Conservation (phyloP, 64 coral and sea anemone species). For the Stylophora pistillata region DNA sequence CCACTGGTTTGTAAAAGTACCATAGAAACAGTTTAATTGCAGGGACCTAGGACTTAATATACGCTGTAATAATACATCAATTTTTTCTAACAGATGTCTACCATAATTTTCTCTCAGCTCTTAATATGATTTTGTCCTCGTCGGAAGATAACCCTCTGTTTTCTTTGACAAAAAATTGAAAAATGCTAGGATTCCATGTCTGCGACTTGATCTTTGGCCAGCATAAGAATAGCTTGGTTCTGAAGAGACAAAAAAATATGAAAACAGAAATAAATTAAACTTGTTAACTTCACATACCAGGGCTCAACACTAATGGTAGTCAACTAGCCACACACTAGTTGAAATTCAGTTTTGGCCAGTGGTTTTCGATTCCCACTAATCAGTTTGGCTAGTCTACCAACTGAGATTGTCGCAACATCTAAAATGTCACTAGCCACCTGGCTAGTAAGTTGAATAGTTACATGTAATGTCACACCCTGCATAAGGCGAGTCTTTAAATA, state of each 20-base stretch:
- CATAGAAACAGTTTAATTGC: too few species aligned
- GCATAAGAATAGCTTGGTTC: constrained; percentile 77
- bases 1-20: too few species aligned
- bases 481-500: too few species aligned
- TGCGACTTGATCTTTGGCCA: constrained; percentile 69
- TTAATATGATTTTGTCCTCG: constrained; percentile 74
- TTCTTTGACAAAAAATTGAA: constrained; percentile 88
- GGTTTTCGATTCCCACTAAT: too few species aligned
- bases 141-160: constrained; percentile 86
- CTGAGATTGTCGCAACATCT: too few species aligned
- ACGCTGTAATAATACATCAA: neutral
- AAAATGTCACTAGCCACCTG: too few species aligned
- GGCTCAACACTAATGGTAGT: too few species aligned
- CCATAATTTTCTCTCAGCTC: neutral
- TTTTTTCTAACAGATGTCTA: neutral
- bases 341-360: too few species aligned
- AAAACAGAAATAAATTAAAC: neutral
- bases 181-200: constrained; percentile 85
- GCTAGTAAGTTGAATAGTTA: too few species aligned
- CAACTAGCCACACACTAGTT: too few species aligned
- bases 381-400: too few species aligned
- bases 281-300: neutral
- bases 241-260: constrained; percentile 8
- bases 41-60: neutral
- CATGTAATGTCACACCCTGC: too few species aligned